Conservation (phyloP, 2,113 vertebrate genomes). For the Xiphophorus couchianus region DNA sequence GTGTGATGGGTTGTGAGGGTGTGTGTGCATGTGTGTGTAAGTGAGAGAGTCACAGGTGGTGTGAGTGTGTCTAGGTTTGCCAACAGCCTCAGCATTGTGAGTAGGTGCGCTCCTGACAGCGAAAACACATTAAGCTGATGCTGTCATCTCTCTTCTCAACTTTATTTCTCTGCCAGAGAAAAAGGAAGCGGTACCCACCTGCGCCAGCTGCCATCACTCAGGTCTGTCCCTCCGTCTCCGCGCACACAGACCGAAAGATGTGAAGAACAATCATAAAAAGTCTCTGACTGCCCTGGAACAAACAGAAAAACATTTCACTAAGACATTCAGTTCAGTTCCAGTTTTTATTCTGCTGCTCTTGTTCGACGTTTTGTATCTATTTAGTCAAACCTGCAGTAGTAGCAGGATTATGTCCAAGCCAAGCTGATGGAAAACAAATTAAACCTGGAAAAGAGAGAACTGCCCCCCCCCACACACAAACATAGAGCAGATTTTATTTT, state of each 20-base stretch:
- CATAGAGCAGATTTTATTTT: neutral
- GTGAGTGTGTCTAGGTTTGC: conserved; percentile 5
- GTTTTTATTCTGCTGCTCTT: conserved; percentile 18
- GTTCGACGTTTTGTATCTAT: conserved; percentile 18
- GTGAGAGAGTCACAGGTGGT: neutral
- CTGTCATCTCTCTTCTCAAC: conserved; percentile 55
- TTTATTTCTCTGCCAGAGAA: conserved; percentile 39
- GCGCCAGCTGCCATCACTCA: conserved; percentile 52
- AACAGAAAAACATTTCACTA: conserved; percentile 39
- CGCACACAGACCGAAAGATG: neutral
- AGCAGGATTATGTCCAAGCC: neutral
- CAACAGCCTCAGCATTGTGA: conserved; percentile 7
- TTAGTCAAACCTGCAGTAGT: neutral
- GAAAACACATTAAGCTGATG: conserved; percentile 48
- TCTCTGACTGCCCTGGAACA: conserved; percentile 13
- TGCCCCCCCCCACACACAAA: too few relatives aligned
- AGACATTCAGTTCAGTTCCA: conserved; percentile 21
- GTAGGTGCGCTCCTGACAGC: conserved; percentile 15
- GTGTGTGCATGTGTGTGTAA: neutral
- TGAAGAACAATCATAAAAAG: conserved; percentile 6
- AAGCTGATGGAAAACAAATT: neutral
- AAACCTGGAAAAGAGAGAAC: neutral
- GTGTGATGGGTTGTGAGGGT: neutral
- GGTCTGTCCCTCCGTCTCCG: conserved; percentile 38
- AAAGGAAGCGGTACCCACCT: conserved; percentile 41